A percentile compares a stretch with the other conserved stretches of the same genome.
Conservation (phyloP, 1,140 invertebrate genomes). For the Zaprionus gabonicus region DNA sequence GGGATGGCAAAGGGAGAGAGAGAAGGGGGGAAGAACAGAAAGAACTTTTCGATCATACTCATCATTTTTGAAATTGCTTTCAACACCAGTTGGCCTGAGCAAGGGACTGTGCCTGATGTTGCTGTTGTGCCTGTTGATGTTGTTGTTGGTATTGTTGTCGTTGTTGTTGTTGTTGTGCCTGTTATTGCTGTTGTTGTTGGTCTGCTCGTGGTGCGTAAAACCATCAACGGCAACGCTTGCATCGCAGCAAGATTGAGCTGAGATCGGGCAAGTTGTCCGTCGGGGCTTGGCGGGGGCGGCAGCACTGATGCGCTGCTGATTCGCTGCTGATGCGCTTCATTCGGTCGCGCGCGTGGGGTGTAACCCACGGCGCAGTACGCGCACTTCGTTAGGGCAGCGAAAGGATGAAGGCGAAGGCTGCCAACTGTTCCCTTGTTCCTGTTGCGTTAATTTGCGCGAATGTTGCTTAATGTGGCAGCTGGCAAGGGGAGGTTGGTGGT, state of each 20-base stretch:
- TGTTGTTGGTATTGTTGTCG: constrained; percentile 16
- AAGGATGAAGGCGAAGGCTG: background rate
- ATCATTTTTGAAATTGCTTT: constrained; percentile 85
- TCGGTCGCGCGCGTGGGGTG: constrained; percentile 37
- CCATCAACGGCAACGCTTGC: constrained; percentile 69
- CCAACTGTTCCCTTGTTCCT: constrained; percentile 6
- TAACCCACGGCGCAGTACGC: constrained; percentile 57
- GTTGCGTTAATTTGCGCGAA: constrained; percentile 81
- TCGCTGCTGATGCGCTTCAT: constrained; percentile 5
- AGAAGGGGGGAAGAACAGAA: background rate
- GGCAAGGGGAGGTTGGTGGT: background rate
- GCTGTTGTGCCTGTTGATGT: constrained; percentile 6
- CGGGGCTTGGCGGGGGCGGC: constrained; percentile 13
- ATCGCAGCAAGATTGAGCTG: constrained; percentile 7
- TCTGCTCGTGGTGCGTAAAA: constrained; percentile 62
- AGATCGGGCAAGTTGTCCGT: constrained; percentile 19
- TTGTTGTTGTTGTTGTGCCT: constrained; percentile 15
- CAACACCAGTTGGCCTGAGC: constrained; percentile 77
- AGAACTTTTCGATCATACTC: constrained; percentile 83
- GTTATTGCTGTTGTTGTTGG: constrained; percentile 20
- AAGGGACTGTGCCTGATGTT: constrained; percentile 32
- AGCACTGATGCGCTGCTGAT: background rate
- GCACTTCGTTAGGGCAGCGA: constrained; percentile 64
- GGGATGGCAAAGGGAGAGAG: background rate
- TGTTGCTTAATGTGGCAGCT: constrained; percentile 71